phyloP scores from a whole-genome alignment of 2,113 vertebrate species.

The Damaliscus lunatus region DNA sequence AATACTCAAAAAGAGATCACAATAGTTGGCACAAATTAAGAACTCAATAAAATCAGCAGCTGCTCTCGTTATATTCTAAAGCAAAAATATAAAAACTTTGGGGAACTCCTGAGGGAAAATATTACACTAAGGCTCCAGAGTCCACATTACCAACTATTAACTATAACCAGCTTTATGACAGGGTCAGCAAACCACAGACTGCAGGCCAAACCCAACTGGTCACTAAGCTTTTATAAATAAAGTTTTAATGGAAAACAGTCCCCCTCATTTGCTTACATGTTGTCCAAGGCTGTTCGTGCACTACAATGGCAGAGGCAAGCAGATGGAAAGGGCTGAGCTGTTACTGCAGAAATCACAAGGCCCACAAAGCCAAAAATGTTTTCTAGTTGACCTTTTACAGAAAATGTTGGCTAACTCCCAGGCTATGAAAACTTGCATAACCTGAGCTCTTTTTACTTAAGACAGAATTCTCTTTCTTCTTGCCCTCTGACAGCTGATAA shows the following conservation, averaged over 20 bases:
- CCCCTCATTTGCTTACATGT: not conserved
- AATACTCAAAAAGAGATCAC: not conserved
- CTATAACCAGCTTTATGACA: not conserved
- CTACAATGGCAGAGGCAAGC: not conserved
- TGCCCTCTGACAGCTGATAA: not conserved
- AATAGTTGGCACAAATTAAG: not conserved
- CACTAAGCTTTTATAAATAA: not conserved
- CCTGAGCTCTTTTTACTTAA: not conserved
- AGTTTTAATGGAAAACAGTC: not conserved
- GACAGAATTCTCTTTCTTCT: not conserved
- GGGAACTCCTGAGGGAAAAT: not conserved
- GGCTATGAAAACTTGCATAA: not conserved
- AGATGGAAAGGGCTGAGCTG: not conserved
- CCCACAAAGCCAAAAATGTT: not conserved
- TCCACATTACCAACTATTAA: not conserved
- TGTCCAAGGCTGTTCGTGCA: not conserved
- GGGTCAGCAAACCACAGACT: not conserved
- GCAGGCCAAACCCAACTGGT: not conserved
- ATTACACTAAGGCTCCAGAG: not conserved
- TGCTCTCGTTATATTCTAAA: not conserved
- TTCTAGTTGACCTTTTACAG: not conserved
- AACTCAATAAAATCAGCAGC: not conserved
- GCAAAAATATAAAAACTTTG: not conserved
- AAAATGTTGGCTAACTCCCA: not conserved
- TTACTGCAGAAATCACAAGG: not conserved